A percentile compares a stretch with the other conserved stretches of the same genome.
These are phyloP conservation scores for Lynx canadensis DNA, from an alignment of 2,113 vertebrate genomes.

Conservation along the genomic window DNA sequence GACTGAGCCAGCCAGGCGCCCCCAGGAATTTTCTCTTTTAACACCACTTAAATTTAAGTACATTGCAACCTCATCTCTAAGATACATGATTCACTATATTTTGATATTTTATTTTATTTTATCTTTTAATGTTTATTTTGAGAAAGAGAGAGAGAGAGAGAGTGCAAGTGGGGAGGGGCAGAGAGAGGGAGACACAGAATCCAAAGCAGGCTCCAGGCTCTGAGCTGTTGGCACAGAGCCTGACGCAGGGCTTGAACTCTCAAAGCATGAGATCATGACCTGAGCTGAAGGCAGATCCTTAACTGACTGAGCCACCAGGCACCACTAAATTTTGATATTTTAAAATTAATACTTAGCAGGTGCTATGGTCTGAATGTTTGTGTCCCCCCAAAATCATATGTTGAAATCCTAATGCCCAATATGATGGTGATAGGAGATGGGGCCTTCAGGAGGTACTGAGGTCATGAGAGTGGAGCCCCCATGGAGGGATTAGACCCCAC, in stretches of 20 bases:
- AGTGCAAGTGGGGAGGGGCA: no score
- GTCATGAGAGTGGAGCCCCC: background rate
- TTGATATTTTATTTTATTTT: slow-evolving; percentile 1
- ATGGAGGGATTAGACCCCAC: background rate
- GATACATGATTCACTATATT: background rate
- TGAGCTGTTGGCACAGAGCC: no score
- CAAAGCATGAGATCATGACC: no score
- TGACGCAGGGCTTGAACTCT: no score
- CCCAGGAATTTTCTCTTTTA: slow-evolving; percentile 56
- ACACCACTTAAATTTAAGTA: slow-evolving; percentile 62
- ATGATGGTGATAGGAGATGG: background rate
- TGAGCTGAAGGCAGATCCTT: no score
- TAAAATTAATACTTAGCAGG: slow-evolving; percentile 22
- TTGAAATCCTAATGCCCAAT: background rate
- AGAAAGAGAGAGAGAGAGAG: no score
- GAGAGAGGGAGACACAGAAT: no score
- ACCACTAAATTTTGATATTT: slow-evolving; percentile 21
- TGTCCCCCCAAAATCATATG: background rate
- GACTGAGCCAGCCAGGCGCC: no score
- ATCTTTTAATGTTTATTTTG: no score
- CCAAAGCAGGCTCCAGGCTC: no score
- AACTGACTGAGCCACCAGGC: no score
- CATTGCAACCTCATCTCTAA: slow-evolving; percentile 58
- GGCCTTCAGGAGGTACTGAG: background rate
- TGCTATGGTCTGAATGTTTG: background rate